Evolutionary conservation across 23 tunicate species (phyloP).

Genomic region (Trididemnum miniatum): DNA sequence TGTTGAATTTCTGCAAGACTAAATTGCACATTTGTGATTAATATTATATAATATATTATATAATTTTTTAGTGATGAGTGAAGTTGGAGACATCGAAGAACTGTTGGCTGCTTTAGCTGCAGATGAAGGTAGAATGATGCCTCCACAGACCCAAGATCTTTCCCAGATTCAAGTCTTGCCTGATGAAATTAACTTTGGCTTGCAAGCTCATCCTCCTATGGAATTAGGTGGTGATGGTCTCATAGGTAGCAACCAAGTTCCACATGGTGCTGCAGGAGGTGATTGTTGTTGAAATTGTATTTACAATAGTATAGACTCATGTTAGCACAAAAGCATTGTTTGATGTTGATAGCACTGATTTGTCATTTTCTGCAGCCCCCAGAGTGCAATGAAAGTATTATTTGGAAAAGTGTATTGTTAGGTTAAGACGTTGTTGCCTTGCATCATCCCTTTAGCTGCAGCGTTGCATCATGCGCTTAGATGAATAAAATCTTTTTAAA

Average conservation of each 20-base stretch:
- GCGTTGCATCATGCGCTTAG: no score
- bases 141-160: slow-evolving; percentile 3
- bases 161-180: background rate
- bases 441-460: no score
- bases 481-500: no score
- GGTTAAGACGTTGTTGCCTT: no score
- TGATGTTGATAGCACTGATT: no score
- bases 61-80: slow-evolving; percentile 39
- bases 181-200: slow-evolving; percentile 9
- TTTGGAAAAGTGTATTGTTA: no score
- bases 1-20: no score
- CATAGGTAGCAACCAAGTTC: background rate
- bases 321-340: no score
- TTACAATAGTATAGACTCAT: background rate
- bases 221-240: background rate
- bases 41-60: no score
- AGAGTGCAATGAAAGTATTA: no score
- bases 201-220: background rate
- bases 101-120: slow-evolving; percentile 48
- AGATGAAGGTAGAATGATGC: slow-evolving; percentile 15
- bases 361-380: no score
- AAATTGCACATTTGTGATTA: no score
- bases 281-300: background rate
- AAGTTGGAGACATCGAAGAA: slow-evolving; percentile 40
- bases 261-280: background rate